These are phyloP conservation scores for Elaphurus davidianus DNA, from an alignment of 2,113 vertebrate genomes.

Conservation along the genomic window DNA sequence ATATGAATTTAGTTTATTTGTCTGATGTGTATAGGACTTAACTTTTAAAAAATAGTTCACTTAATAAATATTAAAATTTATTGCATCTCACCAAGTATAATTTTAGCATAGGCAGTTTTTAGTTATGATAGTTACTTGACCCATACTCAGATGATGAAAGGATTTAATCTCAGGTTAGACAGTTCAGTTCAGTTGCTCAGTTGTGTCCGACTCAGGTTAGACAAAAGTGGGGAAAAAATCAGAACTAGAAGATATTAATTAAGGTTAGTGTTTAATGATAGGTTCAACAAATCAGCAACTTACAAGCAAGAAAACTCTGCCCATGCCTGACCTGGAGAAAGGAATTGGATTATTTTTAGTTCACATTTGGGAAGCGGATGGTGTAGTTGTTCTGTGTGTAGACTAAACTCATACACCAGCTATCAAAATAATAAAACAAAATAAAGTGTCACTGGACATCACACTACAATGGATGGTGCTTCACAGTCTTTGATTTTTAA, in stretches of 20 bases:
- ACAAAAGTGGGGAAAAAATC: not conserved
- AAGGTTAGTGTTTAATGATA: constrained; percentile 64
- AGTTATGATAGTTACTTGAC: not conserved
- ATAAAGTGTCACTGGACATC: constrained; percentile 77
- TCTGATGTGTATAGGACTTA: not conserved
- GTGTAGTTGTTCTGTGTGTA: constrained; percentile 60
- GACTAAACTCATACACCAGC: constrained; percentile 68
- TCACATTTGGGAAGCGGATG: constrained; percentile 80
- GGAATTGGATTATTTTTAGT: constrained; percentile 74
- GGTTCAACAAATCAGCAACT: constrained; percentile 55
- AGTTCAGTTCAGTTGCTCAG: not conserved
- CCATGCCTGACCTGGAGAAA: constrained; percentile 59
- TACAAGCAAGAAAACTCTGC: constrained; percentile 29
- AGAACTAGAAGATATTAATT: constrained; percentile 49
- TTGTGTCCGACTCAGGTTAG: not conserved
- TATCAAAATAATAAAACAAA: constrained; percentile 73
- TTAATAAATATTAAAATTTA: not conserved
- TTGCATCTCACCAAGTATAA: constrained; percentile 35
- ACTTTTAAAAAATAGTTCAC: not conserved
- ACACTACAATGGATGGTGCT: constrained; percentile 43
- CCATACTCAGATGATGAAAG: not conserved
- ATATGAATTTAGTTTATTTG: not conserved
- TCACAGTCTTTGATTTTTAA: constrained; percentile 59
- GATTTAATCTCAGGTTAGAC: constrained; percentile 37
- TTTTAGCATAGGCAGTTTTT: not conserved